Evolutionary conservation across 2,113 vertebrate species (phyloP).

Genomic region (Geothlypis trichas): DNA sequence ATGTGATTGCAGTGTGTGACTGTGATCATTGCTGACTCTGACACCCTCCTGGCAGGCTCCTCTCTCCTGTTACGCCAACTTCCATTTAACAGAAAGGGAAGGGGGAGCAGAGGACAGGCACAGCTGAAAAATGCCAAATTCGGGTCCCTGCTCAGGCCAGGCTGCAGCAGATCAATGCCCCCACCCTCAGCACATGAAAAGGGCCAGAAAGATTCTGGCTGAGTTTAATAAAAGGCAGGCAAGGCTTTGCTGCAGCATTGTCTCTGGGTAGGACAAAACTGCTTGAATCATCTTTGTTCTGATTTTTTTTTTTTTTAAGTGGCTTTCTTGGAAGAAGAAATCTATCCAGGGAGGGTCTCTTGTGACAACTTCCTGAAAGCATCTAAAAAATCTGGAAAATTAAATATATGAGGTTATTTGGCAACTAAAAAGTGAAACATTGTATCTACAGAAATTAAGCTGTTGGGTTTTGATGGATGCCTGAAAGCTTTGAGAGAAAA

Average conservation of each 20-base stretch:
- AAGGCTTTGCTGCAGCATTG: neutral
- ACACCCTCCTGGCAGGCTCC: slow-evolving; percentile 55
- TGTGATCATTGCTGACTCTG: slow-evolving; percentile 52
- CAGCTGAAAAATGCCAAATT: neutral
- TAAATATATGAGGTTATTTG: slow-evolving; percentile 55
- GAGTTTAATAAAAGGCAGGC: slow-evolving; percentile 8
- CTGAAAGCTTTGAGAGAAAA: slow-evolving; percentile 45
- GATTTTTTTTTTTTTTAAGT: neutral
- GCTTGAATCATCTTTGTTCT: slow-evolving; percentile 13
- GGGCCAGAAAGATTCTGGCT: slow-evolving; percentile 2
- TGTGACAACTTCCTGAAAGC: slow-evolving; percentile 58
- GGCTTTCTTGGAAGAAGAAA: slow-evolving; percentile 43
- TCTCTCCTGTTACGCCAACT: slow-evolving; percentile 32
- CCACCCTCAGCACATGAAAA: neutral
- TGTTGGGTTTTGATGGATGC: slow-evolving; percentile 39
- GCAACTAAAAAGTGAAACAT: slow-evolving; percentile 43
- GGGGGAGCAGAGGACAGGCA: slow-evolving; percentile 17
- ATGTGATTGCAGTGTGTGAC: slow-evolving; percentile 34
- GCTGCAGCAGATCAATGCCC: neutral
- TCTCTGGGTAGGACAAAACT: slow-evolving; percentile 17
- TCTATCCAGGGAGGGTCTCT: slow-evolving; percentile 37
- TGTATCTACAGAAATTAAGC: slow-evolving; percentile 52
- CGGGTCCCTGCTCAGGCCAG: neutral
- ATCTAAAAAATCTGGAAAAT: slow-evolving; percentile 59
- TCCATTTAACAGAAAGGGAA: slow-evolving; percentile 4